Evolutionary conservation across 2,797 vertebrate genomes (phyloP), one percentile per base, ranked within the genome.

Genomic region (Dermochelys coriacea): DNA sequence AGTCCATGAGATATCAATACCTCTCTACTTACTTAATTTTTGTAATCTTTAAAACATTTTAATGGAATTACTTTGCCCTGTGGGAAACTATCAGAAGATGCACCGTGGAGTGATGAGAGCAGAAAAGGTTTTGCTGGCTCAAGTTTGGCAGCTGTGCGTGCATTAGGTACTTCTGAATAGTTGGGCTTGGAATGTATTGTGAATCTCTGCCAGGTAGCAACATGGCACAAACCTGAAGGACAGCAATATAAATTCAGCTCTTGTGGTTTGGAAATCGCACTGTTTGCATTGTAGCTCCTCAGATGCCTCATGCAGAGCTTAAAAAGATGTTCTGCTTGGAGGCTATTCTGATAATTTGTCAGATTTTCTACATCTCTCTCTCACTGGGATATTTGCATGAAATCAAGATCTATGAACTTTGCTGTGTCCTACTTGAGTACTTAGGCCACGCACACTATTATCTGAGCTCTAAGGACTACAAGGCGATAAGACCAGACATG

Each of bases 371-470:
- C 75, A 10, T 86, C 31, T 51, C 85, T 50, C 55, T 47, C 47
- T 59, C 27, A 12, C 41, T 55, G 52, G 7, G 51, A 34, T 25
- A 54, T 54, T 25, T 21, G 74, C 55, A 51, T 4, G 74, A 25
- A 51, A 41, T 59, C 57, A 79, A 61, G 47, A 51, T 61, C 27
- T 25, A 57, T 5, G 45, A 79, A 15, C 29, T 41, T 21, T 50
- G 59, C 47, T 50, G 37, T 61, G 75, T 50, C 47, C 45, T 8
- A 2, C 3, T 2, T 4, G 50, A 27, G 71, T 49, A 23, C 41
- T 21, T 45, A 2, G 71, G 14, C 9, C 2, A 16, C 82, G 16
- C 4, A 11, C 4, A 68, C 10, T 18, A 3, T 78, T 1, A 1
- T 52, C 23, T 8, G 37, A 23, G 12, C 19, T 49, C 9, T 4